Conservation (phyloP, 2,113 vertebrate genomes). For the Synchiropus splendidus region DNA sequence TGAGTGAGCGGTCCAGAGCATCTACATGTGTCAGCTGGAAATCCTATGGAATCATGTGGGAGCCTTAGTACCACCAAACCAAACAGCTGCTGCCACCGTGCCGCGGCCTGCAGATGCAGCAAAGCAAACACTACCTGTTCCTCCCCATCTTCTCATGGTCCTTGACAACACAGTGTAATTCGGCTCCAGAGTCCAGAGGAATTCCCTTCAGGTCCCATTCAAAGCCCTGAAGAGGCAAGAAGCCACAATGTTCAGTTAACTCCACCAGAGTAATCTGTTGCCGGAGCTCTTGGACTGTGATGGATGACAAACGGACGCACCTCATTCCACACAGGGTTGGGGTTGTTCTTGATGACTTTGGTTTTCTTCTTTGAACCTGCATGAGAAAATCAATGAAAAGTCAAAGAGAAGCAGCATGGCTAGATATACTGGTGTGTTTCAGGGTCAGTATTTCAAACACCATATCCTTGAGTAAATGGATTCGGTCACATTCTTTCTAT, state of each 20-base stretch:
- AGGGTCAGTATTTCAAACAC: not conserved
- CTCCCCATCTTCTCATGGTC: constrained; percentile 94
- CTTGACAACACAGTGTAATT: constrained; percentile 86
- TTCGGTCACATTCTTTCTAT: too few relatives aligned
- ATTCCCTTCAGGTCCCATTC: constrained; percentile 94
- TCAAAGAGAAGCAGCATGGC: not conserved
- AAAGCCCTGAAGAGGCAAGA: constrained; percentile 71
- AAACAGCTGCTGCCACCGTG: too few relatives aligned
- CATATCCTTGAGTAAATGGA: too few relatives aligned
- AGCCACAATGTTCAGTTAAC: not conserved
- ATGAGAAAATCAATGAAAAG: constrained; percentile 2
- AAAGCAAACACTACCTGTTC: constrained; percentile 88
- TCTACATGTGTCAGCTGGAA: too few relatives aligned
- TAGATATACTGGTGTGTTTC: not conserved
- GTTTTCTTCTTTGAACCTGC: constrained; percentile 93
- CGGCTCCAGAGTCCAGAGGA: constrained; percentile 75
- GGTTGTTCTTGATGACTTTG: constrained; percentile 89
- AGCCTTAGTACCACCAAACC: too few relatives aligned
- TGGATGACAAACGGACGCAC: constrained; percentile 60
- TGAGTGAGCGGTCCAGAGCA: too few relatives aligned
- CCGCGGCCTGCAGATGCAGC: too few relatives aligned
- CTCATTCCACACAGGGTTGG: constrained; percentile 96
- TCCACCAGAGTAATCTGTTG: not conserved
- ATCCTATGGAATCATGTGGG: too few relatives aligned
- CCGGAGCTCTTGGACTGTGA: not conserved